A percentile compares a stretch with the other conserved stretches of the same genome.
phyloP scores from a whole-genome alignment of 2,113 vertebrate genomes.

The Gymnorhina tibicen region DNA sequence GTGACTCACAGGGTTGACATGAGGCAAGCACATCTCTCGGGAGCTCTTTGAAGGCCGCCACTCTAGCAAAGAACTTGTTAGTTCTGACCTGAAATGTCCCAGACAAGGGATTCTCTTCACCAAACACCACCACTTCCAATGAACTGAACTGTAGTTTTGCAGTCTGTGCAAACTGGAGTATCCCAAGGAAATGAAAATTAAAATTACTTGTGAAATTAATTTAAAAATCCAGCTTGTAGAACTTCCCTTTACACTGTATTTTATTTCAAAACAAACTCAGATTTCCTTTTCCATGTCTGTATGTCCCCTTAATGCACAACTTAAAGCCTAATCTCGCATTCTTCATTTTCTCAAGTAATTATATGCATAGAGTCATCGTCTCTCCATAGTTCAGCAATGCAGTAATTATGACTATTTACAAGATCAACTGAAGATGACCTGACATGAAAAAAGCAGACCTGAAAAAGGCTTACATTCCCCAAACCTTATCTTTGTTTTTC shows the following conservation, averaged over 20 bases:
- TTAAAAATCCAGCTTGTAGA: background rate
- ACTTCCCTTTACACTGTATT: background rate
- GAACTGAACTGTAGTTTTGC: background rate
- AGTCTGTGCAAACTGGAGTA: background rate
- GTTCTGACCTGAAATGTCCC: background rate
- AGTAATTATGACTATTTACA: conserved; percentile 28
- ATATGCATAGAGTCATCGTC: background rate
- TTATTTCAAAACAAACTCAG: background rate
- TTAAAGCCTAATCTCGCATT: background rate
- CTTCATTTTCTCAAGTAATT: conserved; percentile 4
- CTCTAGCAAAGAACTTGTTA: background rate
- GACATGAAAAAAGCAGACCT: conserved; percentile 33
- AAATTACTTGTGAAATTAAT: background rate
- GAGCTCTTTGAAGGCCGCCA: background rate
- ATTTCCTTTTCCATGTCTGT: background rate
- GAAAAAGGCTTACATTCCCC: background rate
- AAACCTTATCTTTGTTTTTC: conserved; percentile 47
- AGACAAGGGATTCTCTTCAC: background rate
- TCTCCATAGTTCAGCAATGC: background rate
- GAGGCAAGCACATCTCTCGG: background rate
- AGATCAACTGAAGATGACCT: conserved; percentile 44
- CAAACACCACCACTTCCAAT: background rate
- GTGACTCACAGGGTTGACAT: background rate
- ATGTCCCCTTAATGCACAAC: background rate
- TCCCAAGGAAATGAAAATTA: background rate